Evolutionary conservation across 2,888 invertebrate genomes (phyloP).

Genomic region (Cyclophora albipunctata): DNA sequence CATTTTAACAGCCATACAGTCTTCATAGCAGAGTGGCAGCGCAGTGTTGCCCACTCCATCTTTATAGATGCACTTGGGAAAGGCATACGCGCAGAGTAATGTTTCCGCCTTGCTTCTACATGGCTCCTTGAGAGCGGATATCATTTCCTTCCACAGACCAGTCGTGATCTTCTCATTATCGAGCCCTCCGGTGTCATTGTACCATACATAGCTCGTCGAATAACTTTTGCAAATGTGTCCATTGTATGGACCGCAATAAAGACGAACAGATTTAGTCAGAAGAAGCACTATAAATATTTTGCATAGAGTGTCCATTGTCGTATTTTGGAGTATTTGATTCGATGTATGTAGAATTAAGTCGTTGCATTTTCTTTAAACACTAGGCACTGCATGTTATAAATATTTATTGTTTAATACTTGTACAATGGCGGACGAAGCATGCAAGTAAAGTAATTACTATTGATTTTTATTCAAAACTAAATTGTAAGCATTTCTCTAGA

Average conservation of each 20-base stretch:
- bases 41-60: slow-evolving; percentile 78
- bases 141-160: slow-evolving; percentile 90
- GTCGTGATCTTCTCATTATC: slow-evolving; percentile 90
- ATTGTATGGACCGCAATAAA: slow-evolving; percentile 91
- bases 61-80: slow-evolving; percentile 87
- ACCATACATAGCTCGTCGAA: slow-evolving; percentile 84
- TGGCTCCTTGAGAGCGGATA: slow-evolving; percentile 84
- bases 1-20: slow-evolving; percentile 92
- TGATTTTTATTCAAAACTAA: slow-evolving; percentile 50
- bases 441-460: slow-evolving; percentile 51
- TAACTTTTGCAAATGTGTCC: slow-evolving; percentile 87
- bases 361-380: slow-evolving; percentile 53
- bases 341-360: slow-evolving; percentile 38
- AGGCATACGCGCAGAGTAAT: slow-evolving; percentile 93
- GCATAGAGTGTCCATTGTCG: slow-evolving; percentile 50
- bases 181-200: slow-evolving; percentile 83
- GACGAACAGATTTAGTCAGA: slow-evolving; percentile 66
- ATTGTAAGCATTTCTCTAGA: slow-evolving; percentile 19
- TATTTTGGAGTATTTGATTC: slow-evolving; percentile 42
- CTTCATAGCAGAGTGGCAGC: slow-evolving; percentile 92
- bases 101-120: slow-evolving; percentile 93
- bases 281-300: slow-evolving; percentile 53
- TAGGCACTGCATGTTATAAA: slow-evolving; percentile 35
- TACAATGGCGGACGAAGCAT: slow-evolving; percentile 66
- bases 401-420: slow-evolving; percentile 30